Base-by-base conservation (phyloP, 2,113 vertebrate genomes). In the Bettongia penicillata region DNA sequence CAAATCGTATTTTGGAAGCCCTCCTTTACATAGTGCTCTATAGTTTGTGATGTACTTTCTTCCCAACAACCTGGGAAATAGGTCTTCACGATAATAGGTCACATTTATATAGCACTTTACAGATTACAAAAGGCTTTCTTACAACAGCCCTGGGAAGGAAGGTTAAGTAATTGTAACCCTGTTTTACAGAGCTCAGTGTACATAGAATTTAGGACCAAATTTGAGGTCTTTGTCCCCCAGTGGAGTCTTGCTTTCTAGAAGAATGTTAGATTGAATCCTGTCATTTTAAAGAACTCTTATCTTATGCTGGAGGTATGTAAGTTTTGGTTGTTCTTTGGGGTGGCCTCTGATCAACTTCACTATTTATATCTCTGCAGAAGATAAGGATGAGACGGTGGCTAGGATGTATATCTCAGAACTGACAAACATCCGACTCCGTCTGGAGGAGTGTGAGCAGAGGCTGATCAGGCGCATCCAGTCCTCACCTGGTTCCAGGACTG, bases 331-430 rank as follows among this genome's bases (percentile, higher is more conserved):
- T 0, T 0, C 0, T 94, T 22, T 0, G 0, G 0, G 90, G 0
- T 0, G 11, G 0, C 55, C n/a, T 53, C 61, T 97, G 94, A 94
- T 93, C 94, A 57, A 94, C 90, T 94, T 49, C 91, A 95, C 0
- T 94, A 16, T 93, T 97, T 97, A 10, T 96, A 24, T 9, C 57
- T 94, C 52, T 94, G 49, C 98, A 99, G 99, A 99, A 97, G 99
- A 99, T 98, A 99, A 99, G 98, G 99, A 99, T 6, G 99, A 99
- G 98, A 99, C 99, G 0, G 93, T 99, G 0, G 99, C 99, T 94
- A 99, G 98, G 91, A 99, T 98, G 0, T 99, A 99, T 53, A 99
- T 99, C 95, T 99, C 99, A 0, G 99, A 99, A 98, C 99, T 99
- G 92, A 99, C 99, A 97, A 99, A 99, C 94, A 99, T 99, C 97